A percentile compares a stretch with the other conserved stretches of the same genome.
Evolutionary conservation across 2,888 invertebrate species (phyloP).

Genomic region (Thera obeliscata): DNA sequence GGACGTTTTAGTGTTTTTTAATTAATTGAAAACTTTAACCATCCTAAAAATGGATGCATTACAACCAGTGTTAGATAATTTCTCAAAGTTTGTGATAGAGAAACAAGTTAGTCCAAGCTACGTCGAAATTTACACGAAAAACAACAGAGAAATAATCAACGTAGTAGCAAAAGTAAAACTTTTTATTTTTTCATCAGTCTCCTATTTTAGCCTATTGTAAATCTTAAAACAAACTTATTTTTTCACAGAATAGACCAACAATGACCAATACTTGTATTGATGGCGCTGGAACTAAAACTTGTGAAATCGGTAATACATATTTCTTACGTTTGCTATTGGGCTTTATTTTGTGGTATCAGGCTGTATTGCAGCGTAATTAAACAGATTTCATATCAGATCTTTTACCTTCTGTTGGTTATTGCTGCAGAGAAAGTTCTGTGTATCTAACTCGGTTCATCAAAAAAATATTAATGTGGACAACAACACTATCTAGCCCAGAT

Average conservation of each 20-base stretch:
- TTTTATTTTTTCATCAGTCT: background rate
- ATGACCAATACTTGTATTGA: slow-evolving; percentile 35
- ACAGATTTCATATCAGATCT: too few relatives aligned
- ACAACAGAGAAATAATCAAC: slow-evolving; percentile 59
- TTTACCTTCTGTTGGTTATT: too few relatives aligned
- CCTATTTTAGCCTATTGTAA: background rate
- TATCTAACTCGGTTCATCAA: too few relatives aligned
- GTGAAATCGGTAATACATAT: slow-evolving; percentile 54
- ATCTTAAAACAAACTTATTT: background rate
- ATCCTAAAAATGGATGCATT: slow-evolving; percentile 57
- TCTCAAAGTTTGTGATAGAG: slow-evolving; percentile 61
- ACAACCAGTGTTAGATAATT: slow-evolving; percentile 58
- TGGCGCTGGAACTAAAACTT: slow-evolving; percentile 43
- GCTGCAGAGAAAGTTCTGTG: too few relatives aligned
- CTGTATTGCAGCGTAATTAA: too few relatives aligned
- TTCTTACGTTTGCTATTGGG: too few relatives aligned
- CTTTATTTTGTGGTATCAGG: too few relatives aligned
- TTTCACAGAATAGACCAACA: slow-evolving; percentile 58
- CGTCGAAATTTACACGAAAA: slow-evolving; percentile 70
- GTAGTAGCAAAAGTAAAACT: slow-evolving; percentile 63
- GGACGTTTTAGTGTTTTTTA: too few relatives aligned
- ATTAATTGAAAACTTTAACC: background rate
- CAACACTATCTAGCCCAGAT: too few relatives aligned
- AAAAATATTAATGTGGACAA: too few relatives aligned
- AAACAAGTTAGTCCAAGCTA: slow-evolving; percentile 71